A percentile compares a stretch with the other conserved stretches of the same genome.
phyloP scores from a whole-genome alignment of 2,797 vertebrate genomes.

The Enteromius viviparus region DNA sequence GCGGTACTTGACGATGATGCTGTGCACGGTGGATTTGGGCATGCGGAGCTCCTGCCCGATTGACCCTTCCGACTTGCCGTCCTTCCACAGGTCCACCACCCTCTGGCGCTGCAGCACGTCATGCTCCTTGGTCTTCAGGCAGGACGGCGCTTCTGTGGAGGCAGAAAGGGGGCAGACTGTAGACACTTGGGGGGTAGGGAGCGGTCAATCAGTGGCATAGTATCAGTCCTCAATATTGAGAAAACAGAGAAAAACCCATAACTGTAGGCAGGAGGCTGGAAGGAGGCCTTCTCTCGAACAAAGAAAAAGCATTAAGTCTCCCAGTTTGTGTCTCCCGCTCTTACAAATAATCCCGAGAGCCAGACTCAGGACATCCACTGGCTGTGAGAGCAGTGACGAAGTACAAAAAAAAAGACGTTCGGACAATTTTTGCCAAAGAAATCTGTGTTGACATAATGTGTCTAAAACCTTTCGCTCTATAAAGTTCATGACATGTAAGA shows the following conservation, averaged over 20 bases:
- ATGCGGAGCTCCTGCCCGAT: slow-evolving; percentile 83
- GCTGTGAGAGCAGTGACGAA: slow-evolving; percentile 19
- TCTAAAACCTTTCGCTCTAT: slow-evolving; percentile 29
- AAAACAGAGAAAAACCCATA: slow-evolving; percentile 44
- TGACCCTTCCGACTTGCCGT: slow-evolving; percentile 83
- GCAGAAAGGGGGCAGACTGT: slow-evolving; percentile 88
- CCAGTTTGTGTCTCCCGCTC: slow-evolving; percentile 18
- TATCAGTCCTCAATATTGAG: slow-evolving; percentile 56
- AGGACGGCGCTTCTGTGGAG: slow-evolving; percentile 82
- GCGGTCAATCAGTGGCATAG: slow-evolving; percentile 58
- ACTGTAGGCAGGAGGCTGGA: slow-evolving; percentile 40
- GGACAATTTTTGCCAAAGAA: slow-evolving; percentile 10
- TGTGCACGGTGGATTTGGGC: slow-evolving; percentile 86
- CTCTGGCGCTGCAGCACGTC: slow-evolving; percentile 83
- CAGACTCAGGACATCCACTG: slow-evolving; percentile 27
- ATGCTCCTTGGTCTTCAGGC: slow-evolving; percentile 87
- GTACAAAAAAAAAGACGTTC: slow-evolving; percentile 5
- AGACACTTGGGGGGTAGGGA: slow-evolving; percentile 72
- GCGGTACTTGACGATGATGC: slow-evolving; percentile 85
- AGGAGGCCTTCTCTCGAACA: slow-evolving; percentile 46
- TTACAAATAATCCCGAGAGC: slow-evolving; percentile 13
- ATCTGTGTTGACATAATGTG: slow-evolving; percentile 29
- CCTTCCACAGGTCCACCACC: slow-evolving; percentile 86
- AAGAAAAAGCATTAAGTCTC: slow-evolving; percentile 35
- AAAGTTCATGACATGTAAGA: slow-evolving; percentile 44